These are phyloP conservation scores for Trypoxylus dichotomus DNA, from an alignment of 1,140 invertebrate species.

Conservation along the genomic window DNA sequence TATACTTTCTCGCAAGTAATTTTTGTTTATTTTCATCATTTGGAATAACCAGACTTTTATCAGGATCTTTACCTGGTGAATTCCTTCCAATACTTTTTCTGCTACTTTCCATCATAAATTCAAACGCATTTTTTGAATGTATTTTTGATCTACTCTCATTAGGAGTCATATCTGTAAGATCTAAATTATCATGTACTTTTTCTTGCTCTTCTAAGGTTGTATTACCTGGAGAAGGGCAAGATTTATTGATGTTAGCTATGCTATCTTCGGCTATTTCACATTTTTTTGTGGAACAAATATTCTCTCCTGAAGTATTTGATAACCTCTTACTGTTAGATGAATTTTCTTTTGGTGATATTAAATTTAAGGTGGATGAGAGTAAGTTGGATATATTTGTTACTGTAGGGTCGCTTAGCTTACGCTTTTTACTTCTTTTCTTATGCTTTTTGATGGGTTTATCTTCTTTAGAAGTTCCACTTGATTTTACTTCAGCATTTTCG, in stretches of 20 bases:
- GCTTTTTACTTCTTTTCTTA: constrained; percentile 33
- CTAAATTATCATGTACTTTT: background rate
- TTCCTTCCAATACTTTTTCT: constrained; percentile 64
- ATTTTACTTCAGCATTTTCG: too few relatives aligned
- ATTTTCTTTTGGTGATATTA: constrained; percentile 35
- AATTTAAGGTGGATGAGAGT: constrained; percentile 34
- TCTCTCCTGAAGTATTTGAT: background rate
- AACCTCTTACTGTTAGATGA: background rate
- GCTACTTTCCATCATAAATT: constrained; percentile 64
- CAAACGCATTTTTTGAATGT: constrained; percentile 58
- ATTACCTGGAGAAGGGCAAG: too few relatives aligned
- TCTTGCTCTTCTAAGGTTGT: background rate
- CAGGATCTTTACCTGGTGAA: constrained; percentile 57
- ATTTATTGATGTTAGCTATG: too few relatives aligned
- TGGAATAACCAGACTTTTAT: constrained; percentile 42
- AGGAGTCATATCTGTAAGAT: background rate
- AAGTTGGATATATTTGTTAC: constrained; percentile 35
- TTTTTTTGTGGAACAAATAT: background rate
- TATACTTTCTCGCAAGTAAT: constrained; percentile 56
- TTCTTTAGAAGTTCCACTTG: background rate
- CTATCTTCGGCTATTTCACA: background rate
- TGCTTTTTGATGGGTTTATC: constrained; percentile 22
- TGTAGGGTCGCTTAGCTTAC: constrained; percentile 38
- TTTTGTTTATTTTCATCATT: constrained; percentile 50
- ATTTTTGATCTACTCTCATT: constrained; percentile 34